Evolutionary conservation across 2,113 vertebrate species (phyloP).

Genomic region (Lynx canadensis): DNA sequence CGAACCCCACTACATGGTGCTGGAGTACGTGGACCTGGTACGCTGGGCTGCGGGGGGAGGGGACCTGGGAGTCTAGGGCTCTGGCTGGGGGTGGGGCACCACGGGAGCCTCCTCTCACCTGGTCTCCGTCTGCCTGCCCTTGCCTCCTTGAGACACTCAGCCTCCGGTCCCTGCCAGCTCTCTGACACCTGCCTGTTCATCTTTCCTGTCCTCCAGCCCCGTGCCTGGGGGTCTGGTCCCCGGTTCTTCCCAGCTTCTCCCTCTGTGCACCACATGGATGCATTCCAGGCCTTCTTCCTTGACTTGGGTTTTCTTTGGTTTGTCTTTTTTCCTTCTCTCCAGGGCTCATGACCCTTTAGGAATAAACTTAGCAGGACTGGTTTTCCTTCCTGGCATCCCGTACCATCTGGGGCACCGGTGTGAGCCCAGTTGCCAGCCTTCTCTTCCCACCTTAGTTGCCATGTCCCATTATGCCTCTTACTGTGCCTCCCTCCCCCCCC

Average conservation of each 20-base stretch:
- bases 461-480: background rate
- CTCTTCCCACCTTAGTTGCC: background rate
- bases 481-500: background rate
- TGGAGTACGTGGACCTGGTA: slow-evolving; percentile 99
- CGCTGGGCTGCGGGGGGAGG: background rate
- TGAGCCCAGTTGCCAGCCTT: background rate
- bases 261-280: too few species aligned
- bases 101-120: background rate
- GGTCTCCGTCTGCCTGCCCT: background rate
- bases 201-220: background rate
- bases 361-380: background rate
- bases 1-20: slow-evolving; percentile 95
- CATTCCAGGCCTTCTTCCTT: background rate
- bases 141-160: background rate
- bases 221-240: background rate
- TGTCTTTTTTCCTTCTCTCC: background rate
- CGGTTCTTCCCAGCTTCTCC: background rate
- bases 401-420: background rate
- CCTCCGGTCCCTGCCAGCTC: background rate
- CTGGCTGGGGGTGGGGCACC: background rate
- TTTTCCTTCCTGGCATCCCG: background rate
- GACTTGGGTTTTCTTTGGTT: background rate
- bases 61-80: background rate
- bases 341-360: background rate
- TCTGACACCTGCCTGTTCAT: accelerated